Conservation (phyloP, 2,888 invertebrate genomes). For the Brachyptera putata region DNA sequence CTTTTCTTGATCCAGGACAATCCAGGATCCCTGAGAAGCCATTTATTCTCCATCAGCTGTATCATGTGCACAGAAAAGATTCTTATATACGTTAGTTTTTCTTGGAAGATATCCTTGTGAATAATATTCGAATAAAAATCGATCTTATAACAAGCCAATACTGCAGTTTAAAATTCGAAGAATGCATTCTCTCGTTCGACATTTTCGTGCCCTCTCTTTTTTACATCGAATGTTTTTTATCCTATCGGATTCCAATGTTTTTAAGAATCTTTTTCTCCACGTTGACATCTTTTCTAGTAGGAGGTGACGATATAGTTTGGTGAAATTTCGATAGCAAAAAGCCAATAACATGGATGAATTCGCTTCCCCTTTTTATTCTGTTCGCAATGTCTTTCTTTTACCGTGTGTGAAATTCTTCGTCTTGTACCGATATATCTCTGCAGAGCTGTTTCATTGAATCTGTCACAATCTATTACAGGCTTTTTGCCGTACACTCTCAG, state of each 20-base stretch:
- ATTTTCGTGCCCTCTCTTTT: slow-evolving; percentile 2
- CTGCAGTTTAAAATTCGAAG: slow-evolving; percentile 8
- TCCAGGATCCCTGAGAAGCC: not conserved
- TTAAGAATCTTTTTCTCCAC: slow-evolving; percentile 12
- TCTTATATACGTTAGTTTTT: not conserved
- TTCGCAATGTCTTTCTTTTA: too few relatives aligned
- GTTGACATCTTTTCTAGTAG: slow-evolving; percentile 16
- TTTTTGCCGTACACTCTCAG: too few relatives aligned
- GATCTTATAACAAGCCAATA: not conserved
- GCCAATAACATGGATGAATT: slow-evolving; percentile 18
- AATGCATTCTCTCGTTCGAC: not conserved
- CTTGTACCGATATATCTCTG: too few relatives aligned
- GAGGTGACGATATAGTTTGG: slow-evolving; percentile 22
- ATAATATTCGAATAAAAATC: slow-evolving; percentile 20
- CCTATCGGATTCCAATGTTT: slow-evolving; percentile 20
- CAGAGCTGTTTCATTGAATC: too few relatives aligned
- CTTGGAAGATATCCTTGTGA: slow-evolving; percentile 7
- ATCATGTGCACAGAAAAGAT: not conserved
- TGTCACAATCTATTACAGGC: too few relatives aligned
- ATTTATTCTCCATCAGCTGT: slow-evolving; percentile 8
- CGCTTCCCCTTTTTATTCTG: not conserved
- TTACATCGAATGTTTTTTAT: slow-evolving; percentile 10
- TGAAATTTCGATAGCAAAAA: slow-evolving; percentile 12
- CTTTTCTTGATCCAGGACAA: slow-evolving; percentile 1
- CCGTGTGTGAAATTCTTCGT: too few relatives aligned